Conservation (phyloP, 2,113 vertebrate genomes). For the Psittacus erithacus region DNA sequence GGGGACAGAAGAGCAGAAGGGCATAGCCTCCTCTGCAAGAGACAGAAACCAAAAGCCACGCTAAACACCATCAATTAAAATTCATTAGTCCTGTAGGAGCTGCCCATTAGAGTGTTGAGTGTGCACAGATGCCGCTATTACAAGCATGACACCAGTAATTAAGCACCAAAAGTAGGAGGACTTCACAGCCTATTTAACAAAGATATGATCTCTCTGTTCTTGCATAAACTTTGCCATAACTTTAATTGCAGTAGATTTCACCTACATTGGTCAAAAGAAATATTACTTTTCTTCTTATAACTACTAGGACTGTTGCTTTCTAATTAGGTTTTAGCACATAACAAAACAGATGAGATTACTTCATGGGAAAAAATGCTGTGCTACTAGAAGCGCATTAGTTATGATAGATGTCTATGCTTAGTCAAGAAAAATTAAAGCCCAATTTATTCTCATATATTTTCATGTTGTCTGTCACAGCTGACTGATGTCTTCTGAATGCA, state of each 20-base stretch:
- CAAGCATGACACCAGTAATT: conserved; percentile 79
- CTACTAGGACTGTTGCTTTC: conserved; percentile 55
- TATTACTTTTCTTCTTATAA: conserved; percentile 54
- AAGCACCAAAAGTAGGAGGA: conserved; percentile 75
- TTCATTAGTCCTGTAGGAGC: conserved; percentile 85
- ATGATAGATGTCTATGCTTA: conserved; percentile 76
- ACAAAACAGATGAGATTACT: conserved; percentile 69
- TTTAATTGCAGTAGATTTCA: conserved; percentile 68
- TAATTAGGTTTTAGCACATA: conserved; percentile 74
- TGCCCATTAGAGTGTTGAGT: conserved; percentile 78
- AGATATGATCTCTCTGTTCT: conserved; percentile 67
- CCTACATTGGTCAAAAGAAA: conserved; percentile 63
- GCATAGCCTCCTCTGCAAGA: conserved; percentile 71
- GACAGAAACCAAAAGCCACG: conserved; percentile 76
- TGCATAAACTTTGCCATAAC: conserved; percentile 69
- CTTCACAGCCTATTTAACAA: conserved; percentile 78
- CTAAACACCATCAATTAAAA: conserved; percentile 85
- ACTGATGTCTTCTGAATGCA: conserved; percentile 69
- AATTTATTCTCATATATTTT: conserved; percentile 75
- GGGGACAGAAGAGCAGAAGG: conserved; percentile 77
- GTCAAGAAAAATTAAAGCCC: conserved; percentile 75
- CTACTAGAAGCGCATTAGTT: conserved; percentile 71
- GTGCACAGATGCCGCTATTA: conserved; percentile 80
- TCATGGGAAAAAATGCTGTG: conserved; percentile 25
- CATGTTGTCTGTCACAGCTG: conserved; percentile 62